Evolutionary conservation across 2,888 invertebrate species (phyloP), one percentile per base, ranked within the genome.

Genomic region (Syritta pipiens): DNA sequence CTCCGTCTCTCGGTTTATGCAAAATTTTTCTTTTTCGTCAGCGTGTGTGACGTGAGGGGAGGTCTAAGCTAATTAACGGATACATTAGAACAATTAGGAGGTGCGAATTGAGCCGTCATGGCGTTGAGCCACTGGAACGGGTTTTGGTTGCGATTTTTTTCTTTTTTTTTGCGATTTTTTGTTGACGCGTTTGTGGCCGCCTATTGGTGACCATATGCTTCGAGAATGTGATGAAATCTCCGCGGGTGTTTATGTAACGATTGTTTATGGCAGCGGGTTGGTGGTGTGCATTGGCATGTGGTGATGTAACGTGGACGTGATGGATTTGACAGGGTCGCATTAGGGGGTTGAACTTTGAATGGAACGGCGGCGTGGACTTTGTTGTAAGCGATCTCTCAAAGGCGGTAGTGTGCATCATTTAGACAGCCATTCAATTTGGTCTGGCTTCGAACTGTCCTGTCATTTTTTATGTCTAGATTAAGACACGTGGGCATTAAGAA

Each of bases 31-130:
- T n/a, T n/a, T n/a, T n/a, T n/a, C 49, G 7, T 46, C 7, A 32
- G 32, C 28, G 28, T 9, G 5, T 2, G 32, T 7, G 26, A 7
- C 3, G 37, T 19, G 20, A 20, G 7, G 19, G 28, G 42, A 44
- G 44, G 55, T 67, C 55, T 57, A 42, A 32, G 68, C 35, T 49
- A 69, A 69, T 51, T 59, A 51, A 49, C 26, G 30, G n/a, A 19
- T 3, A 35, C 48, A 42, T 59, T 60, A 60, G 51, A 60, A 42
- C 59, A 60, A 69, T 69, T 51, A 59, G 24, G n/a, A 51, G 49
- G 68, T 60, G 59, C 24, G 32, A 60, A 69, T 59, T 59, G 59
- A 14, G 20, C 28, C 22, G 57, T 17, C 48, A 57, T 57, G 67
- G 10, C 2, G n/a, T 17, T 3, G 1, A 35, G 37, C 19, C 17